These are phyloP conservation scores for Mystacides longicornis DNA, from an alignment of 2,888 invertebrate species.

Conservation along the genomic window DNA sequence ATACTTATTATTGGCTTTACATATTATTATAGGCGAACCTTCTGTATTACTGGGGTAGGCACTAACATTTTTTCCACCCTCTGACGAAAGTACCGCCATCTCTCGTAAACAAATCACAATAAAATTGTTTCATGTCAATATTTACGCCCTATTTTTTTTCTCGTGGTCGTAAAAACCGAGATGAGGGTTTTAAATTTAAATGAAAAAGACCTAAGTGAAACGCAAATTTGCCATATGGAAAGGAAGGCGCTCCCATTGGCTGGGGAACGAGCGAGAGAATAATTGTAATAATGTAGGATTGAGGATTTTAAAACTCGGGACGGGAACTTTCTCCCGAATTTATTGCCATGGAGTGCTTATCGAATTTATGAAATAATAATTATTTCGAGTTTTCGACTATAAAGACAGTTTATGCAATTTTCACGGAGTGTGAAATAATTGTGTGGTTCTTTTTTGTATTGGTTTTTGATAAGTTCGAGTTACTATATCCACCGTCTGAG, in stretches of 20 bases:
- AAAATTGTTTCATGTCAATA: conserved; percentile 27
- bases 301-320: conserved; percentile 25
- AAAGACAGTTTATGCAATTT: too few relatives aligned
- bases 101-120: conserved; percentile 26
- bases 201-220: conserved; percentile 26
- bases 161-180: conserved; percentile 25
- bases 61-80: too few relatives aligned
- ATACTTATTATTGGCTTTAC: too few relatives aligned
- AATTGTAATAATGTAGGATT: conserved; percentile 26
- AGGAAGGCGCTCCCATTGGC: conserved; percentile 19
- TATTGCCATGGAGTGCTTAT: conserved; percentile 26
- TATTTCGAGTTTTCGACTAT: too few relatives aligned
- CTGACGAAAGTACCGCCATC: conserved; percentile 21
- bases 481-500: too few relatives aligned
- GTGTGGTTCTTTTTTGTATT: too few relatives aligned
- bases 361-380: conserved; percentile 24
- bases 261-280: conserved; percentile 21
- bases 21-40: too few relatives aligned
- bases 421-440: too few relatives aligned
- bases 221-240: conserved; percentile 27
- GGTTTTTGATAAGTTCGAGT: too few relatives aligned
- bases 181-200: conserved; percentile 27
- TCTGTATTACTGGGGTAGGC: too few relatives aligned
- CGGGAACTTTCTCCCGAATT: conserved; percentile 23
- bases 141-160: conserved; percentile 26